A percentile compares a stretch with the other conserved stretches of the same genome.
phyloP scores from a whole-genome alignment of 2,113 vertebrate species.

The Thamnaconus septentrionalis region DNA sequence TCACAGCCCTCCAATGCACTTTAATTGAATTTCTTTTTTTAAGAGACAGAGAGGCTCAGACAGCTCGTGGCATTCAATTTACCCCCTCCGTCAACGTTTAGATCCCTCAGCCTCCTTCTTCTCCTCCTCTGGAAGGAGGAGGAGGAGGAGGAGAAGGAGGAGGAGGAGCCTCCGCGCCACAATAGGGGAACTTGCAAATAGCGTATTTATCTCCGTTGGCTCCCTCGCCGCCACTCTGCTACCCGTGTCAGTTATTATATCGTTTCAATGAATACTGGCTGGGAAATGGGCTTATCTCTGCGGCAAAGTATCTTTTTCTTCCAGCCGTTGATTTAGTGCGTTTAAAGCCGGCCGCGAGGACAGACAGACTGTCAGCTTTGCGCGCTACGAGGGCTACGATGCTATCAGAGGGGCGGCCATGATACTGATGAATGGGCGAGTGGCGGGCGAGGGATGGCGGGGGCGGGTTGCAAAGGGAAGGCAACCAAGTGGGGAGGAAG shows the following conservation, averaged over 20 bases:
- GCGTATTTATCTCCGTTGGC: conserved; percentile 82
- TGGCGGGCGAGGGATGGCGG: conserved; percentile 16
- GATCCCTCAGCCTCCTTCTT: conserved; percentile 76
- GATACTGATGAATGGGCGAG: conserved; percentile 68
- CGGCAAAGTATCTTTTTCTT: conserved; percentile 78
- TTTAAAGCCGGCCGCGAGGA: conserved; percentile 73
- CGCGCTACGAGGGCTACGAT: conserved; percentile 65
- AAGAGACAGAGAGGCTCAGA: conserved; percentile 96
- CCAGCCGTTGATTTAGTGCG: conserved; percentile 81
- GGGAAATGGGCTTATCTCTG: conserved; percentile 78
- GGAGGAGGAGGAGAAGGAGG: conserved; percentile 73
- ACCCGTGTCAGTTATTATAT: conserved; percentile 83
- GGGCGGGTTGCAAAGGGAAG: conserved; percentile 4
- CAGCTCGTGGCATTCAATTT: conserved; percentile 95
- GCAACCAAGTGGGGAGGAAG: conserved; percentile 9
- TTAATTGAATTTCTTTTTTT: conserved; percentile 99
- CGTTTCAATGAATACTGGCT: conserved; percentile 81
- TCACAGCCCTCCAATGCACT: conserved; percentile 99
- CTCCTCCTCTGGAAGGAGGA: conserved; percentile 68
- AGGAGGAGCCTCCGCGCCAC: conserved; percentile 69
- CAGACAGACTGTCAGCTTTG: conserved; percentile 71
- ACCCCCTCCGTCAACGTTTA: conserved; percentile 86
- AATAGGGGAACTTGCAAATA: conserved; percentile 91
- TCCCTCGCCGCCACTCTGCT: conserved; percentile 61
- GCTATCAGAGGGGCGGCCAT: conserved; percentile 59